phyloP scores from a whole-genome alignment of 2,113 vertebrate genomes.

The Tricholaema leucomelas region DNA sequence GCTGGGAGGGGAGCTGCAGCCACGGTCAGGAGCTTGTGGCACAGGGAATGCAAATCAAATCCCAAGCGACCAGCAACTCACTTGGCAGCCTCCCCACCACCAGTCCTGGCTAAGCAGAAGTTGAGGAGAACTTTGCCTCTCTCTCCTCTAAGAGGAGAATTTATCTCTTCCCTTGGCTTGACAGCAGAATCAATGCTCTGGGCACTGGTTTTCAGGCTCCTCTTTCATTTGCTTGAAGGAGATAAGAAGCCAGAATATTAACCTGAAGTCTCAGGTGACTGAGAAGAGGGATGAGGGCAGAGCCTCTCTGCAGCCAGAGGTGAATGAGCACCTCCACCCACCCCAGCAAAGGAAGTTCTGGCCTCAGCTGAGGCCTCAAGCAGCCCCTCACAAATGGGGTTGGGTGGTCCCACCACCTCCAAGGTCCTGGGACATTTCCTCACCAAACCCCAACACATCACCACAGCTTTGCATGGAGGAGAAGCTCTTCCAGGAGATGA shows the following conservation, averaged over 20 bases:
- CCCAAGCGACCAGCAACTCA: neutral
- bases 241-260: neutral
- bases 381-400: neutral
- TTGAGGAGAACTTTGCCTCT: neutral
- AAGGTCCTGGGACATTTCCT: neutral
- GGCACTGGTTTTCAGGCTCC: neutral
- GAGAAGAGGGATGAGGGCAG: neutral
- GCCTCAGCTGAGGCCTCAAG: neutral
- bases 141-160: neutral
- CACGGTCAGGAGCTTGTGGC: accelerated
- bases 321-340: neutral
- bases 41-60: neutral
- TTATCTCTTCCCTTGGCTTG: neutral
- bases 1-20: neutral
- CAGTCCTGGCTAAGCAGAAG: neutral
- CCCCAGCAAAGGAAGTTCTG: neutral
- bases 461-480: neutral
- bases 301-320: neutral
- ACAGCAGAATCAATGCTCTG: neutral
- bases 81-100: neutral
- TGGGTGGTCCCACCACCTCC: neutral
- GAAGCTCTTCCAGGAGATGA: neutral
- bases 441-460: accelerated
- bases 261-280: neutral
- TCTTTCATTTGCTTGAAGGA: neutral